phyloP scores from a whole-genome alignment of 2,888 invertebrate species.

The Dichetophora obliterata region DNA sequence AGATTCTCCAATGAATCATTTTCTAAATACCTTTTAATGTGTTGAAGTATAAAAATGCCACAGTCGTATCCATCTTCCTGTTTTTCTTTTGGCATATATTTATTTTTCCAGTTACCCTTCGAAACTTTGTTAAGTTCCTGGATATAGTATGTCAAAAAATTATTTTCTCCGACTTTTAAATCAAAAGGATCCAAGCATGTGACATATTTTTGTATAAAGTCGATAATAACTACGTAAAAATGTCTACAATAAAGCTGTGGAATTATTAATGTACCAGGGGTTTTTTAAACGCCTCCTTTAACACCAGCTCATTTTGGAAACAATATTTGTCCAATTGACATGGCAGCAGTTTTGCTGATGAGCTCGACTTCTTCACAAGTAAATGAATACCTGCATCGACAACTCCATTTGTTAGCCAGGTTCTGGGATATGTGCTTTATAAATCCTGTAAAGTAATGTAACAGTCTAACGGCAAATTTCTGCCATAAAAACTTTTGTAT shows the following conservation, averaged over 20 bases:
- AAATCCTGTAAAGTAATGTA: neutral
- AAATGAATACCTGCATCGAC: conserved; percentile 10
- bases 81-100: neutral
- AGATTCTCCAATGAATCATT: conserved; percentile 1
- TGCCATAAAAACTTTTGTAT: conserved; percentile 3
- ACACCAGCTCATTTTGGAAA: neutral
- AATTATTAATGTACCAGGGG: neutral
- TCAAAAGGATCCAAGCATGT: neutral
- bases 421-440: neutral
- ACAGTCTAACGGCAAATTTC: neutral
- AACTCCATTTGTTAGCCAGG: neutral
- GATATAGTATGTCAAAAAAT: neutral
- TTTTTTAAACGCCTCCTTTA: neutral
- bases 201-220: neutral
- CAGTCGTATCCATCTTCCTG: neutral
- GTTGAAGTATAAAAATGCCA: conserved; percentile 1
- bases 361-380: neutral
- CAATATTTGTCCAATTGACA: neutral
- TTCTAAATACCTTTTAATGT: neutral
- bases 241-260: neutral
- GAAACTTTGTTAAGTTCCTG: neutral
- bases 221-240: neutral
- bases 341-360: neutral
- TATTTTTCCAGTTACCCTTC: neutral
- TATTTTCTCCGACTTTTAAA: too few relatives aligned